phyloP scores from a whole-genome alignment of 2,888 invertebrate species.

The Adelognathus sp. region DNA sequence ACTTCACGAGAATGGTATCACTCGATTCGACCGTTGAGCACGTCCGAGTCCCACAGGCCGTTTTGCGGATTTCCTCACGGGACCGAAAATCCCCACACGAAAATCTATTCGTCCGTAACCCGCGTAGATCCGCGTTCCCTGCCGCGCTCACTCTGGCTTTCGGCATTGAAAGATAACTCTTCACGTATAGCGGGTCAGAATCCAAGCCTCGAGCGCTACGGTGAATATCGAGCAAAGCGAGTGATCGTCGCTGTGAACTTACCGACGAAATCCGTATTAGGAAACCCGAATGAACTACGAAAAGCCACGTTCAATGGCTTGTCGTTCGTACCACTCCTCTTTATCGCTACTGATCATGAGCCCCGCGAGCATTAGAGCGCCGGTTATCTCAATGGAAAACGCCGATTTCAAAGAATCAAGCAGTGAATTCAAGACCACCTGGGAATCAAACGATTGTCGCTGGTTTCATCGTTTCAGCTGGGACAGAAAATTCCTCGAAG shows the following conservation, averaged over 20 bases:
- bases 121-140: neutral
- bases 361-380: no score
- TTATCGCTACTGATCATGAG: neutral
- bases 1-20: neutral
- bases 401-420: no score
- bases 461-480: no score
- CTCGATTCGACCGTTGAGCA: neutral
- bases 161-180: neutral
- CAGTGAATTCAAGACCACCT: no score
- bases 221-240: neutral
- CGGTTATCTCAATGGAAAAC: no score
- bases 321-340: neutral
- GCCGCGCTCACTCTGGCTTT: neutral
- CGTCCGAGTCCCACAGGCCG: neutral
- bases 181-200: neutral
- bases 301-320: neutral
- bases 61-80: slow-evolving; percentile 1
- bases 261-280: neutral
- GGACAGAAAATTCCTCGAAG: no score
- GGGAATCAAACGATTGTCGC: no score
- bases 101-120: slow-evolving; percentile 7
- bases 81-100: slow-evolving; percentile 2
- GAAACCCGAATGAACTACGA: neutral
- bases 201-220: neutral
- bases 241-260: neutral